phyloP scores from a whole-genome alignment of 2,113 vertebrate genomes.

The Phalacrocorax carbo region DNA sequence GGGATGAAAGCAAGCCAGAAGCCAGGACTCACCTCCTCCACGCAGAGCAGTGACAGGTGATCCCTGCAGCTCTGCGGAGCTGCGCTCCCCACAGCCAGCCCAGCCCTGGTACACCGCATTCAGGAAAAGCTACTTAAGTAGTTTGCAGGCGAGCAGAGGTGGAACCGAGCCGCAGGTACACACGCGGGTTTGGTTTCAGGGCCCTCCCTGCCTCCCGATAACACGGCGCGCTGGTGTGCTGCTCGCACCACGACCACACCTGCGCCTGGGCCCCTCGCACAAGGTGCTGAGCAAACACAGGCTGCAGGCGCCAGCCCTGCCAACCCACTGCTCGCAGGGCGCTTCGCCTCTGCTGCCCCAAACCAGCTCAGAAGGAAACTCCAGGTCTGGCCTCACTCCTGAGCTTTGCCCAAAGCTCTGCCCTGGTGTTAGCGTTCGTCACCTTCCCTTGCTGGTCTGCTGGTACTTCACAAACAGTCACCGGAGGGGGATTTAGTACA shows the following conservation, averaged over 20 bases:
- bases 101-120: neutral
- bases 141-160: slow-evolving; percentile 20
- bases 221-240: rapidly evolving
- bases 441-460: neutral
- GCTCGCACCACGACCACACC: neutral
- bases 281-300: neutral
- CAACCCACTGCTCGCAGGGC: rapidly evolving
- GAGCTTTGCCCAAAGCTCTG: neutral
- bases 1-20: neutral
- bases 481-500: rapidly evolving
- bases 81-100: neutral
- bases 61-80: neutral
- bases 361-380: neutral
- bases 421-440: neutral
- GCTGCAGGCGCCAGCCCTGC: neutral
- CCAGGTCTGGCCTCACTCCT: rapidly evolving
- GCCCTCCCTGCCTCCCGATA: slow-evolving; percentile 53
- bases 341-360: neutral
- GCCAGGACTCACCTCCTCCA: slow-evolving; percentile 38
- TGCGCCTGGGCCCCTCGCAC: neutral
- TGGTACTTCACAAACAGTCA: neutral
- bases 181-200: neutral
- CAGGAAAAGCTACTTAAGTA: neutral
- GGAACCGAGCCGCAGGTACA: neutral
- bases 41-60: neutral